These are phyloP conservation scores for Eupithecia tripunctaria DNA, from an alignment of 2,888 invertebrate species.

Conservation along the genomic window DNA sequence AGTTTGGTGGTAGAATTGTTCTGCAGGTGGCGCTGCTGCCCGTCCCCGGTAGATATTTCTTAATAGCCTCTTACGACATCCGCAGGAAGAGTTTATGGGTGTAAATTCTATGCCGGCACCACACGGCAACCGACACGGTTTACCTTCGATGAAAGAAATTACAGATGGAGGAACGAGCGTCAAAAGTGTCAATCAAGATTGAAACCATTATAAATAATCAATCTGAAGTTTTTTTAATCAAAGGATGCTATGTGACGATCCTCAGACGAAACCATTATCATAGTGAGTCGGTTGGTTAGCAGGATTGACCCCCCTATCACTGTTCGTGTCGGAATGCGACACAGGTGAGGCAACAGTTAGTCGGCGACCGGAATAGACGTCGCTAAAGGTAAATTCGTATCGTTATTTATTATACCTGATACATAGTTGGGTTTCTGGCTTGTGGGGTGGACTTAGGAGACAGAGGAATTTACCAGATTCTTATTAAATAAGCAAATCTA, in stretches of 20 bases:
- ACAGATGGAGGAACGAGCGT: too few relatives aligned
- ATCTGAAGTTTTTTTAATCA: not conserved
- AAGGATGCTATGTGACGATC: too few relatives aligned
- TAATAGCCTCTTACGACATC: too few relatives aligned
- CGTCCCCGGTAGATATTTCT: too few relatives aligned
- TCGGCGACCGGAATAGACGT: conserved; percentile 40
- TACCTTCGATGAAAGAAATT: not conserved
- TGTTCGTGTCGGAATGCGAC: conserved; percentile 35
- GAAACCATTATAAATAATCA: too few relatives aligned
- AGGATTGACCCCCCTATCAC: not conserved
- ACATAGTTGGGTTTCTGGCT: conserved; percentile 29
- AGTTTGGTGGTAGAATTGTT: too few relatives aligned
- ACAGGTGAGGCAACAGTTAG: conserved; percentile 22
- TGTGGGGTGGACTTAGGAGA: conserved; percentile 10
- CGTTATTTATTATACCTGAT: conserved; percentile 42
- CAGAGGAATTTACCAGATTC: not conserved
- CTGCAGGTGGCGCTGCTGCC: too few relatives aligned
- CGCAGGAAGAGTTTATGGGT: too few relatives aligned
- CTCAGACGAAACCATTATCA: not conserved
- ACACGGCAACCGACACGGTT: too few relatives aligned
- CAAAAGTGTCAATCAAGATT: too few relatives aligned
- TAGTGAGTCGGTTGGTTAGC: not conserved
- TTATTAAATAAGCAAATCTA: too few relatives aligned
- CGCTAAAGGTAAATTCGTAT: conserved; percentile 44
- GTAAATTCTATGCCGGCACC: too few relatives aligned